Conservation (phyloP, 2,888 invertebrate genomes). For the Dasysyrphus tricinctus region DNA sequence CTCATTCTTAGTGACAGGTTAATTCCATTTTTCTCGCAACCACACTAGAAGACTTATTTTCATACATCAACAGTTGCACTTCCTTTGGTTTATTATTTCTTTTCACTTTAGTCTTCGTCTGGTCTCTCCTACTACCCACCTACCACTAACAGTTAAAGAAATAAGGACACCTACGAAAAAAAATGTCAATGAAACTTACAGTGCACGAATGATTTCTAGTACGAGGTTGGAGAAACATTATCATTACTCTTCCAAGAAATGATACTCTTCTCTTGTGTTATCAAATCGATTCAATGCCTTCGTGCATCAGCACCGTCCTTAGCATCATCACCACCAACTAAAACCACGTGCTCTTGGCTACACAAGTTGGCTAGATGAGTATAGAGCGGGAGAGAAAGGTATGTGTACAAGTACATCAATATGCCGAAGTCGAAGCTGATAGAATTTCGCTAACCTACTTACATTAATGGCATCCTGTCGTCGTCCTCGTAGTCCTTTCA, state of each 20-base stretch:
- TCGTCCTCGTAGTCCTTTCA: slow-evolving; percentile 31
- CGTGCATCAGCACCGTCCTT: slow-evolving; percentile 17
- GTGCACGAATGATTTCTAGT: slow-evolving; percentile 45
- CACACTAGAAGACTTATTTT: slow-evolving; percentile 15
- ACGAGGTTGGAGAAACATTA: slow-evolving; percentile 37
- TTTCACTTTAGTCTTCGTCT: not conserved
- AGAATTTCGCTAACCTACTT: slow-evolving; percentile 52
- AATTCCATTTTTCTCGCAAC: slow-evolving; percentile 52
- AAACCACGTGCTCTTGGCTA: slow-evolving; percentile 13
- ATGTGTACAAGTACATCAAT: slow-evolving; percentile 13
- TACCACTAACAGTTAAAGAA: not conserved
- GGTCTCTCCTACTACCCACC: not conserved
- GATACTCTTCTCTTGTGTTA: slow-evolving; percentile 37
- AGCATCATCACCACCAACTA: not conserved
- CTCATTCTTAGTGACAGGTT: slow-evolving; percentile 51
- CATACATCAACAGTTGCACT: slow-evolving; percentile 46
- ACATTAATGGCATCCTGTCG: slow-evolving; percentile 62
- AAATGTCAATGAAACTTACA: slow-evolving; percentile 59
- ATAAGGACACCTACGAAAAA: slow-evolving; percentile 12
- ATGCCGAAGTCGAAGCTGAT: slow-evolving; percentile 38
- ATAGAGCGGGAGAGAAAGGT: not conserved
- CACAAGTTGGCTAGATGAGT: not conserved
- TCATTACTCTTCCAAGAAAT: slow-evolving; percentile 44
- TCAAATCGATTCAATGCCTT: slow-evolving; percentile 51
- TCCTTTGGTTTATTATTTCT: not conserved